A percentile compares a stretch with the other conserved stretches of the same genome.
phyloP scores from a whole-genome alignment of 2,888 invertebrate genomes.

The Polymixis flavicincta region DNA sequence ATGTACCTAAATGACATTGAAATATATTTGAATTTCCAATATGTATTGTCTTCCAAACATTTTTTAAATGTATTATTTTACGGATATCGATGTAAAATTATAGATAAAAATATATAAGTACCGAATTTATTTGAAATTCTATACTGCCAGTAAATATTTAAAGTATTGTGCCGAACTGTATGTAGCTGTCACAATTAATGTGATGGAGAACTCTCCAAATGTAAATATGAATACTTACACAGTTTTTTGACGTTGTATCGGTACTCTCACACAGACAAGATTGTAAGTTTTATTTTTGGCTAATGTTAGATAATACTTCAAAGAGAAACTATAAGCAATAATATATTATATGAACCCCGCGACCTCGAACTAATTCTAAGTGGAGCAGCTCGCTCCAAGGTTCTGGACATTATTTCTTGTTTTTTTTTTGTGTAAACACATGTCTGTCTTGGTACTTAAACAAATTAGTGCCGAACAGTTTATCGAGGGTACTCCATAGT shows the following conservation, averaged over 20 bases:
- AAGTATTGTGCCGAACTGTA: slow-evolving; percentile 17
- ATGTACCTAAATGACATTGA: slow-evolving; percentile 23
- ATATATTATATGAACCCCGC: slow-evolving; percentile 33
- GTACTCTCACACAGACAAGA: slow-evolving; percentile 34
- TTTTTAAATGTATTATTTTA: slow-evolving; percentile 32
- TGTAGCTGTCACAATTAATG: slow-evolving; percentile 5
- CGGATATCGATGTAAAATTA: slow-evolving; percentile 21
- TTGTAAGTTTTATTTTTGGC: slow-evolving; percentile 34
- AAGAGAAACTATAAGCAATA: slow-evolving; percentile 44
- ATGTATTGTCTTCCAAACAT: slow-evolving; percentile 57
- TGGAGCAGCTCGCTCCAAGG: slow-evolving; percentile 31
- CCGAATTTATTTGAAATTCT: slow-evolving; percentile 25
- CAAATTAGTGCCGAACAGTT: slow-evolving; percentile 32
- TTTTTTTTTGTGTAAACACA: slow-evolving; percentile 32
- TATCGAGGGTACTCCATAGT: slow-evolving; percentile 14
- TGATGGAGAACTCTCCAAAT: slow-evolving; percentile 19
- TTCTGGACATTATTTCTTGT: slow-evolving; percentile 25
- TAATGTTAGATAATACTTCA: slow-evolving; percentile 47
- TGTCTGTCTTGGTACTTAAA: slow-evolving; percentile 32
- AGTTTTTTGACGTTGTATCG: slow-evolving; percentile 19
- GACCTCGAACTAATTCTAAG: slow-evolving; percentile 49
- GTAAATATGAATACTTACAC: slow-evolving; percentile 33
- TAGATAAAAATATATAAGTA: slow-evolving; percentile 15
- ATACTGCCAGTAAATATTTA: slow-evolving; percentile 9
- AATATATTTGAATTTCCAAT: slow-evolving; percentile 17